A percentile compares a stretch with the other conserved stretches of the same genome.
Conservation (phyloP, 2,113 vertebrate species). For the Epinephelus lanceolatus region DNA sequence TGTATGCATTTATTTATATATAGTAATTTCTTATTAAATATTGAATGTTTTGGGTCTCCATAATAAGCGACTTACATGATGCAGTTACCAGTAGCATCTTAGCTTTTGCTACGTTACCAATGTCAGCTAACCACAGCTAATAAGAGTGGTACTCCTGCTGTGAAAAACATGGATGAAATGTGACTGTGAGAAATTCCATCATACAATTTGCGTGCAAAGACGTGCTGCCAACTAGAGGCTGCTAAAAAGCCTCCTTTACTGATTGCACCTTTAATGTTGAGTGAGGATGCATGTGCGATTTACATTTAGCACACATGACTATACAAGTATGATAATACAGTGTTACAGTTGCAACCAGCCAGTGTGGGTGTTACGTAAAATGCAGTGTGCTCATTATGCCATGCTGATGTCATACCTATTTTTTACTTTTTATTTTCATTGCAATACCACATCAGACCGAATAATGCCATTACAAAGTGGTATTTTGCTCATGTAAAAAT, state of each 20-base stretch:
- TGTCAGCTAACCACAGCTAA: background rate
- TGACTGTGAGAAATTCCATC: background rate
- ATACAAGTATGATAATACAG: slow-evolving; percentile 15
- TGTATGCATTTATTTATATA: background rate
- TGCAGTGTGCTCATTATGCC: slow-evolving; percentile 26
- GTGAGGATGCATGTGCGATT: slow-evolving; percentile 24
- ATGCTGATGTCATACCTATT: slow-evolving; percentile 32
- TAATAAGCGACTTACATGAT: background rate
- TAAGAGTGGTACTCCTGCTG: background rate
- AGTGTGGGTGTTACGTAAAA: slow-evolving; percentile 11
- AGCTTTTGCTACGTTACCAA: background rate
- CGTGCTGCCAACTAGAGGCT: background rate
- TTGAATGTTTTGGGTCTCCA: background rate
- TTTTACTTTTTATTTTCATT: slow-evolving; percentile 31
- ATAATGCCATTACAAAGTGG: slow-evolving; percentile 51
- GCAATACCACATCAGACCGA: slow-evolving; percentile 69
- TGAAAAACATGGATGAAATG: background rate
- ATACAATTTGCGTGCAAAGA: background rate
- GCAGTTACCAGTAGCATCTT: background rate
- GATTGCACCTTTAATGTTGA: slow-evolving; percentile 45
- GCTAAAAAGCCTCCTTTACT: slow-evolving; percentile 22
- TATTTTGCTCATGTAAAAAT: slow-evolving; percentile 73
- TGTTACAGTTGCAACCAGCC: background rate
- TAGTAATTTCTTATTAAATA: background rate
- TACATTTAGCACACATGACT: slow-evolving; percentile 9